A percentile compares a stretch with the other conserved stretches of the same genome.
Evolutionary conservation across 2,888 invertebrate genomes (phyloP).

Genomic region (Syrphus vitripennis): DNA sequence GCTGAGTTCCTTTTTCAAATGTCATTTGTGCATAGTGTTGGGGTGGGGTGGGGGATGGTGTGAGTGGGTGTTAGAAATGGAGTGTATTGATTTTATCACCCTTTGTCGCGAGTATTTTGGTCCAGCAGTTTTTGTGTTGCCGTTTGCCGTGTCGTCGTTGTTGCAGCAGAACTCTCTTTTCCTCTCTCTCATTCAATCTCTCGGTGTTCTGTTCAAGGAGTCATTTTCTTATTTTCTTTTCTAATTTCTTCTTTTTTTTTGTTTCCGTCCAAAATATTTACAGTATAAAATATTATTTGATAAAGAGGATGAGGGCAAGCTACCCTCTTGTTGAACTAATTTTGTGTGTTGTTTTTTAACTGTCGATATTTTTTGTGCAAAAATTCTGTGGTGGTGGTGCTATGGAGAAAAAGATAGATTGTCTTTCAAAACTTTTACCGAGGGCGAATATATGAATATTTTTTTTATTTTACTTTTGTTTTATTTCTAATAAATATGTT

Average conservation of each 20-base stretch:
- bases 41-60: not conserved
- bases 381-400: slow-evolving; percentile 2
- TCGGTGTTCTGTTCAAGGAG: slow-evolving; percentile 4
- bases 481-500: not conserved
- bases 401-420: slow-evolving; percentile 7
- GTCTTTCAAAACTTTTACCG: slow-evolving; percentile 1
- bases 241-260: slow-evolving; percentile 11
- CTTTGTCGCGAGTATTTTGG: slow-evolving; percentile 70
- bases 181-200: slow-evolving; percentile 3
- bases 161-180: slow-evolving; percentile 32
- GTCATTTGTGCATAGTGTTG: slow-evolving; percentile 53
- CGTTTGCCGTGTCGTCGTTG: not conserved
- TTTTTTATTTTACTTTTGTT: not conserved
- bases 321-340: not conserved
- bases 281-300: slow-evolving; percentile 27
- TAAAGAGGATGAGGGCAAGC: not conserved
- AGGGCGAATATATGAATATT: not conserved
- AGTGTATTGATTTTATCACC: slow-evolving; percentile 72
- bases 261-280: slow-evolving; percentile 22
- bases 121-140: slow-evolving; percentile 42
- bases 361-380: slow-evolving; percentile 1
- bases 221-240: slow-evolving; percentile 11
- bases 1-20: slow-evolving; percentile 67
- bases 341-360: slow-evolving; percentile 11
- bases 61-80: slow-evolving; percentile 61